phyloP scores from a whole-genome alignment of 23 tunicate species.

The Botrylloides violaceus region DNA sequence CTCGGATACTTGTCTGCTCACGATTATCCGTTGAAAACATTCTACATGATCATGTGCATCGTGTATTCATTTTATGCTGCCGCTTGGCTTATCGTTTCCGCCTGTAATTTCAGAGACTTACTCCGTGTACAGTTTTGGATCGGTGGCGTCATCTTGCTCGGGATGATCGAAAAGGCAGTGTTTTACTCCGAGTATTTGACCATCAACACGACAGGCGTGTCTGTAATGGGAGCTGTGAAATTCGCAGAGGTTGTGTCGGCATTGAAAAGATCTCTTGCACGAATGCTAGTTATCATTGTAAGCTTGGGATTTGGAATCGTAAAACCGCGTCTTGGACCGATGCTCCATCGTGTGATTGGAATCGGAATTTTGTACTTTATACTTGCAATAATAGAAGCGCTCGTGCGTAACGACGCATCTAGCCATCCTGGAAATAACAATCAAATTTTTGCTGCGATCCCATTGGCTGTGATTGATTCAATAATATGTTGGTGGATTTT shows the following conservation, averaged over 20 bases:
- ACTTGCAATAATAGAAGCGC: slow-evolving; percentile 76
- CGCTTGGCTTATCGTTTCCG: slow-evolving; percentile 81
- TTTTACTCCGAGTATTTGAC: slow-evolving; percentile 71
- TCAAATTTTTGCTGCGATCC: slow-evolving; percentile 41
- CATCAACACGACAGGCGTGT: slow-evolving; percentile 59
- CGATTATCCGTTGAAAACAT: slow-evolving; percentile 86
- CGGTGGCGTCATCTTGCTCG: slow-evolving; percentile 95
- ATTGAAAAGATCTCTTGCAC: slow-evolving; percentile 64
- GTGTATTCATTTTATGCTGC: slow-evolving; percentile 65
- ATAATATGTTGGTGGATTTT: slow-evolving; percentile 96
- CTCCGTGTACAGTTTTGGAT: slow-evolving; percentile 96
- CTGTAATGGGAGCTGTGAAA: slow-evolving; percentile 73
- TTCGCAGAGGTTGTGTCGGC: slow-evolving; percentile 88
- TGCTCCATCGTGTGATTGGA: slow-evolving; percentile 91
- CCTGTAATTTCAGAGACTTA: slow-evolving; percentile 83
- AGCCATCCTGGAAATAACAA: slow-evolving; percentile 34
- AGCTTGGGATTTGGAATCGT: slow-evolving; percentile 97
- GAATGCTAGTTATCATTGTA: slow-evolving; percentile 98
- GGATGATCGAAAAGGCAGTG: slow-evolving; percentile 95
- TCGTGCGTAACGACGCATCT: slow-evolving; percentile 52
- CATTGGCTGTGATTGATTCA: slow-evolving; percentile 89
- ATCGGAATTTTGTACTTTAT: slow-evolving; percentile 83
- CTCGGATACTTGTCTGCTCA: slow-evolving; percentile 90
- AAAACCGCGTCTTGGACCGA: slow-evolving; percentile 96
- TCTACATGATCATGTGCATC: slow-evolving; percentile 90